Base-by-base conservation (phyloP, 2,888 invertebrate species). In the Pterostichus niger region DNA sequence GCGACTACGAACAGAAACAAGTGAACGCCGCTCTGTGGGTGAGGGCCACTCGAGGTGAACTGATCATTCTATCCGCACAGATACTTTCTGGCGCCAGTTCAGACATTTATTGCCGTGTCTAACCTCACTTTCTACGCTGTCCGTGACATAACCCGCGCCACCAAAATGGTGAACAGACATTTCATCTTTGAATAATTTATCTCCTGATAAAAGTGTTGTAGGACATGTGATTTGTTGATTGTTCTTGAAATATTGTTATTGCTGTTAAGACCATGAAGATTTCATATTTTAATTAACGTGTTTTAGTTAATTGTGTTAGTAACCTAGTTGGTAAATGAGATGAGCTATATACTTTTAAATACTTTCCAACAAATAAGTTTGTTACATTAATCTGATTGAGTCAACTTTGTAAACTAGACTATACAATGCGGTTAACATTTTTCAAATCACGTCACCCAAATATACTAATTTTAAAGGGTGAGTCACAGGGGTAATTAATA, bases 61-160 rank as follows among this genome's bases (percentile, higher is more conserved):
- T 73, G 31, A 73, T 73, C 46, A 73, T 75, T 31, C 44, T 78
- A 78, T 52, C 52, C 13, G 59, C 15, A 24, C 31, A 61, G 77
- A 71, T 73, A 73, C 49, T 59, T 17, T 64, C 78, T 79, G 79
- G 79, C 79, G 79, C 79, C 79, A 79, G 52, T 64, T 49, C 79
- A 79, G 79, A 79, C 79, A 79, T 64, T 79, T 79, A 79, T 79
- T 79, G 64, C 68, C 61, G 35, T 46, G 64, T 64, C 52, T 79
- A 79, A 79, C 77, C 77, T 77, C 77, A 77, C 77, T 77, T 77
- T 77, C 56, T 77, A 77, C 54, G 49, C 56, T 61, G 78, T 78
- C 78, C 78, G 56, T 78, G 78, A 78, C 78, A 78, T 78, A 78
- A 78, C 78, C 78, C 61, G 76, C 76, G 31, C 78, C 59, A 56